Base-by-base conservation (phyloP, 2,888 invertebrate species). In the Netelia fuscicornis region DNA sequence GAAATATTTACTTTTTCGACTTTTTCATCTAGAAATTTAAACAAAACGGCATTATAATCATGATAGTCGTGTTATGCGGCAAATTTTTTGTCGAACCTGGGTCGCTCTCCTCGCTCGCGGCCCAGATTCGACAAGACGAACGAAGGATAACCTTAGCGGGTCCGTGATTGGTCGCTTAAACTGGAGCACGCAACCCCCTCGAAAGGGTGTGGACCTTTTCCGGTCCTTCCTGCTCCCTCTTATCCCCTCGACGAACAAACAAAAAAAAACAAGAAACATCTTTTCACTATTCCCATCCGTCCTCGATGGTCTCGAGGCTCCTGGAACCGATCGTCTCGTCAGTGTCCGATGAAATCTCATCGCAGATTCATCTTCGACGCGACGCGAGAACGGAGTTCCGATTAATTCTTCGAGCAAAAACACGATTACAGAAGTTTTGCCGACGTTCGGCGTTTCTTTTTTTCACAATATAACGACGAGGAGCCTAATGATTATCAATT, bases 121-220 rank as follows among this genome's bases (percentile, higher is more conserved):
- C 88, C 90, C 87, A 87, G 86, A 87, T 88, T 85, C 72, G 83
- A 52, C 65, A 86, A 71, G 84, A 83, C 83, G 75, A 85, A 81
- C 85, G 37, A 71, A 60, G n/a, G 48, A 58, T 3, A 44, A 62
- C 62, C 72, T 65, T 74, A 25, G 62, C 79, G 42, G 62, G 80
- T 71, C 71, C 86, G 88, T 85, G 84, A 91, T 91, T 91, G 92
- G 91, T 84, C 87, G 88, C 84, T 25, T 89, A 91, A 90, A 92
- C 88, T 92, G 86, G 93, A 93, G 91, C 92, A 89, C 77, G 58
- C 82, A 17, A n/a, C 13, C 13, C 54, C 44, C 72, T 17, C 84
- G 48, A 82, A 91, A 90, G 17, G 54, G 92, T 90, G 91, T 91
- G 90, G 91, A 90, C 86, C 90, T 86, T 67, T 72, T 81, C 9